Base-by-base conservation (phyloP, 2,797 vertebrate genomes). In the Salarias fasciatus region DNA sequence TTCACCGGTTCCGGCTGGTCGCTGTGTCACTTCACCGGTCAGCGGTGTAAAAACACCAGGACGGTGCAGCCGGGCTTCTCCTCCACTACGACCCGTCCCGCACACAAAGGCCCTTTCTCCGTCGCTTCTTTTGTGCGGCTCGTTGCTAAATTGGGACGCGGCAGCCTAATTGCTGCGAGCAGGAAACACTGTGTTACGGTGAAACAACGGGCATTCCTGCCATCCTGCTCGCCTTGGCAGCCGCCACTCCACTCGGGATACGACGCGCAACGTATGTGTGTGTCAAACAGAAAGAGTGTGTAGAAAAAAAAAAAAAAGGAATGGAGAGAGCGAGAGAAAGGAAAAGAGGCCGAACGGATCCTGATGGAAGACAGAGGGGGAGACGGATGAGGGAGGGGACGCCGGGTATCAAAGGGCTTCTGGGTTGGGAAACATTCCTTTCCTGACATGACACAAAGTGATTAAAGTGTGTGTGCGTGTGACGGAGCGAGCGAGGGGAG, bases 361-460 rank as follows among this genome's bases (percentile, higher is more conserved):
- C 80, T 80, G 80, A 83, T 80, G 75, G 79, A 77, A 78, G 81
- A 80, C 77, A 78, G 78, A 83, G 71, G 66, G 69, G 69, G 73
- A 80, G 72, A 71, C 47, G 36, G 68, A 60, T 52, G 79, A 74
- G 79, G 80, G 78, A 77, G 85, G 84, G 82, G 79, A 84, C 48
- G 78, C 61, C 76, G 66, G 78, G 75, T 86, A 89, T 91, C 88
- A 92, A 91, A 91, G 88, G 80, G 74, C 72, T 75, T 78, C 75
- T 86, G 85, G 84, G 87, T 84, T 84, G 85, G 73, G 82, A 88
- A 88, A 88, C 89, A 93, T 92, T 92, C 91, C 87, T 92, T 89
- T 85, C 86, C 77, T 90, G 86, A 86, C 91, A 91, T 86, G 92
- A 90, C 79, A 88, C 86, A 91, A 90, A 92, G 89, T 88, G 86